Conservation (phyloP, 1,140 invertebrate species). For the Drosophila micromelanica region DNA sequence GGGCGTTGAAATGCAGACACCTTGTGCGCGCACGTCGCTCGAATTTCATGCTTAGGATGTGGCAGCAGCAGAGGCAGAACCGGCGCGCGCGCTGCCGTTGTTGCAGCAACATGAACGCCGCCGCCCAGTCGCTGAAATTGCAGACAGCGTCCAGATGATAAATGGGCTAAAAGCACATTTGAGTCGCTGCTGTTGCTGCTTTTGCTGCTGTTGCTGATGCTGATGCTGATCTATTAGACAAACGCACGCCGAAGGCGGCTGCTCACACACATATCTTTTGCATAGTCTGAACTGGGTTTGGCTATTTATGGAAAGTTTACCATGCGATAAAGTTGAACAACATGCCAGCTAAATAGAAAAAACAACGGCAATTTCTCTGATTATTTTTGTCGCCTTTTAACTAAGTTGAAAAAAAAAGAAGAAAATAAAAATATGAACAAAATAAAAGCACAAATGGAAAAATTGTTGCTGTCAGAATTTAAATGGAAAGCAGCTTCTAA, state of each 20-base stretch:
- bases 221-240: constrained; percentile 81
- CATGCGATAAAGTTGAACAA: constrained; percentile 65
- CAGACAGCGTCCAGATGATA: constrained; percentile 76
- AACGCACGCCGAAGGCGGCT: constrained; percentile 74
- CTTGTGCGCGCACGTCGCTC: constrained; percentile 75
- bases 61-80: constrained; percentile 15
- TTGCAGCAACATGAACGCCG: constrained; percentile 67
- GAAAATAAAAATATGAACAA: neutral
- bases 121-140: constrained; percentile 72
- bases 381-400: constrained; percentile 79
- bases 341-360: constrained; percentile 32
- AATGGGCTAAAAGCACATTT: constrained; percentile 77
- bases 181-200: constrained; percentile 58
- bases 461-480: constrained; percentile 76
- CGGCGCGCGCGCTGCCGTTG: constrained; percentile 20
- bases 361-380: constrained; percentile 70
- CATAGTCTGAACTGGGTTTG: constrained; percentile 30
- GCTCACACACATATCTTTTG: constrained; percentile 46
- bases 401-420: constrained; percentile 33
- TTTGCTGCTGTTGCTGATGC: constrained; percentile 52
- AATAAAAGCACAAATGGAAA: constrained; percentile 21
- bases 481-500: constrained; percentile 74
- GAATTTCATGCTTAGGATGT: constrained; percentile 65
- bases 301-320: constrained; percentile 79
- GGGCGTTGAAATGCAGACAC: constrained; percentile 79